Conservation (phyloP, 53 echinoderm and acorn worm genomes). For the Luidia sarsii region DNA sequence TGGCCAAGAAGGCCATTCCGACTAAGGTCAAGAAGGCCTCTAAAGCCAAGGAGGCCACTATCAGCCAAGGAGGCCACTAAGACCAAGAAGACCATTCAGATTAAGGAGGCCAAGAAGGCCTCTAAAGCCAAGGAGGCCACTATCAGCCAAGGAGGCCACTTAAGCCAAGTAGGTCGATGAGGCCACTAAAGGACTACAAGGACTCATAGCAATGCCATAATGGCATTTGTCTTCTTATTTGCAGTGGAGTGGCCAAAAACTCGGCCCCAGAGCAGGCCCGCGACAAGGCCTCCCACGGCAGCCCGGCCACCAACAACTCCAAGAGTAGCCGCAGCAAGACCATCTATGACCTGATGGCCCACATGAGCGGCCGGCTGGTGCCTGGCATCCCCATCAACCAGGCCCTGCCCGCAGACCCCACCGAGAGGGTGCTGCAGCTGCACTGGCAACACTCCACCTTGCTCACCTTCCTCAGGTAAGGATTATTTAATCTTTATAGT, state of each 20-base stretch:
- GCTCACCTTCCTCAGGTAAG: slow-evolving; percentile 92
- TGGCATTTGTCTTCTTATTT: neutral
- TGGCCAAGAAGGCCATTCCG: no score
- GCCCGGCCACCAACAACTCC: slow-evolving; percentile 89
- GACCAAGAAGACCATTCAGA: no score
- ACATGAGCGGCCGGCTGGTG: slow-evolving; percentile 89
- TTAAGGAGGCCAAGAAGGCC: no score
- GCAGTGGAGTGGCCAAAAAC: slow-evolving; percentile 88
- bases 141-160: no score
- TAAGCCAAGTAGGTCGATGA: no score
- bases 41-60: no score
- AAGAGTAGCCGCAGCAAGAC: slow-evolving; percentile 87
- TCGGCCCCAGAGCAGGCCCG: slow-evolving; percentile 81
- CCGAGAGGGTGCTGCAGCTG: slow-evolving; percentile 92
- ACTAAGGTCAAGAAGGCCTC: no score
- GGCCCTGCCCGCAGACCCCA: slow-evolving; percentile 85
- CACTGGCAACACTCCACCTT: slow-evolving; percentile 98
- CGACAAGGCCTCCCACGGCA: slow-evolving; percentile 79
- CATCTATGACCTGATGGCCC: slow-evolving; percentile 97
- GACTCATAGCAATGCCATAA: no score
- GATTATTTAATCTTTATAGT: no score
- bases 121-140: no score
- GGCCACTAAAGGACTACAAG: no score
- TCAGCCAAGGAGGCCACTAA: no score
- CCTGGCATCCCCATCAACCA: slow-evolving; percentile 99